phyloP scores from a whole-genome alignment of 1,140 invertebrate genomes.

The Uloborus diversus region DNA sequence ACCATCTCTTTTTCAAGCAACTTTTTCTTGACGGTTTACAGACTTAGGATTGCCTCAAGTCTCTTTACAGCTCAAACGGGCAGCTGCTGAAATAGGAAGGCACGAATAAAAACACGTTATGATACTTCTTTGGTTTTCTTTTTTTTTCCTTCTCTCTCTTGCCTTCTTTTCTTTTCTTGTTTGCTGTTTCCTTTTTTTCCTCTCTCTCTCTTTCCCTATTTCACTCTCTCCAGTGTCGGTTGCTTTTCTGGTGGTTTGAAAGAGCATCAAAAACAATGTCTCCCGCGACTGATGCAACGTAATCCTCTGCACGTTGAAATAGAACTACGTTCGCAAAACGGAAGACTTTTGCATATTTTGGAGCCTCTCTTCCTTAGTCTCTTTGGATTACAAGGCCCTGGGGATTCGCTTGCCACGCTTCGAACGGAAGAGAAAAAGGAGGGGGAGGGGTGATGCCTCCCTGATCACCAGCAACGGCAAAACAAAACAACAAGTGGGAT shows the following conservation, averaged over 20 bases:
- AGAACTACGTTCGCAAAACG: constrained; percentile 17
- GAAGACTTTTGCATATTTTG: constrained; percentile 55
- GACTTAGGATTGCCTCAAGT: constrained; percentile 56
- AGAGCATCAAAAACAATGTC: constrained; percentile 54
- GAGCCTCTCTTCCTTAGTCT: constrained; percentile 24
- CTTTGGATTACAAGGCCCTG: constrained; percentile 44
- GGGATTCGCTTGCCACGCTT: constrained; percentile 8
- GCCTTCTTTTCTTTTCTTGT: not conserved
- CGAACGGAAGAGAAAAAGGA: not conserved
- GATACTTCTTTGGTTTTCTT: constrained; percentile 39
- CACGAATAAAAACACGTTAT: constrained; percentile 54
- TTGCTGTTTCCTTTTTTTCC: constrained; percentile 5
- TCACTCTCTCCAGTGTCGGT: constrained; percentile 34
- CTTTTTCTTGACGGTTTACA: constrained; percentile 44
- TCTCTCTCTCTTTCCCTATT: not conserved
- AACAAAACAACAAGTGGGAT: constrained; percentile 56
- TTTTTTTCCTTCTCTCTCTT: not conserved
- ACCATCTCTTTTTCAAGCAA: constrained; percentile 26
- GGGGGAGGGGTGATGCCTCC: constrained; percentile 4
- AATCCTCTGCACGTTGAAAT: constrained; percentile 47
- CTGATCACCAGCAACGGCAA: constrained; percentile 46
- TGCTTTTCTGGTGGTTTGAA: constrained; percentile 51
- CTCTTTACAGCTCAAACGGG: constrained; percentile 47
- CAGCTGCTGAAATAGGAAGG: constrained; percentile 45
- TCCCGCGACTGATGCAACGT: constrained; percentile 47